Evolutionary conservation across 2,888 invertebrate genomes (phyloP).

Genomic region (Anticlea derivata): DNA sequence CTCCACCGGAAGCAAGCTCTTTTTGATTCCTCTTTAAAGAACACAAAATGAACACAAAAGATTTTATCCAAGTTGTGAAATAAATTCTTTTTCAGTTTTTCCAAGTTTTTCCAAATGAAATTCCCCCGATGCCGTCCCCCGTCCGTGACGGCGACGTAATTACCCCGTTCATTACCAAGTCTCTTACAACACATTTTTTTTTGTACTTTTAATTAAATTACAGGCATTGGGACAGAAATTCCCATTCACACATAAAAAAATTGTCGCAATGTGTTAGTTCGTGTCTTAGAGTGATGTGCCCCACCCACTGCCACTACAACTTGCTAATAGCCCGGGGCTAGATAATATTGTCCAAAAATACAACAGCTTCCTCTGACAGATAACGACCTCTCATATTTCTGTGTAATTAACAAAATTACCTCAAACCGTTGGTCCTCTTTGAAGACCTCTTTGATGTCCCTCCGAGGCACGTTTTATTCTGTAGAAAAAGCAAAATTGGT

Average conservation of each 20-base stretch:
- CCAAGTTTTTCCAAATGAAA: too few species aligned
- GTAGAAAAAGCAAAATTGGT: constrained; percentile 26
- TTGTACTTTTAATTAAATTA: constrained; percentile 41
- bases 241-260: too few species aligned
- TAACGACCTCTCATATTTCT: constrained; percentile 24
- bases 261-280: too few species aligned
- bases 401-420: constrained; percentile 39
- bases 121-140: background rate
- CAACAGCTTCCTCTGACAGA: constrained; percentile 4
- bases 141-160: constrained; percentile 33
- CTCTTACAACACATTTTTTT: constrained; percentile 41
- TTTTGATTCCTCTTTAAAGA: too few species aligned
- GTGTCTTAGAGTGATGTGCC: too few species aligned
- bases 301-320: too few species aligned
- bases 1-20: too few species aligned
- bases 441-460: constrained; percentile 37
- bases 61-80: too few species aligned
- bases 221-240: too few species aligned
- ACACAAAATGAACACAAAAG: too few species aligned
- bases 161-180: constrained; percentile 44
- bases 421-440: constrained; percentile 15
- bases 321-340: too few species aligned
- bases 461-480: constrained; percentile 32
- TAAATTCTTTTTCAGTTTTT: too few species aligned
- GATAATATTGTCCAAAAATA: background rate